Evolutionary conservation across 2,113 vertebrate genomes (phyloP), one percentile per base, ranked within the genome.

Genomic region (Misgurnus anguillicaudatus): DNA sequence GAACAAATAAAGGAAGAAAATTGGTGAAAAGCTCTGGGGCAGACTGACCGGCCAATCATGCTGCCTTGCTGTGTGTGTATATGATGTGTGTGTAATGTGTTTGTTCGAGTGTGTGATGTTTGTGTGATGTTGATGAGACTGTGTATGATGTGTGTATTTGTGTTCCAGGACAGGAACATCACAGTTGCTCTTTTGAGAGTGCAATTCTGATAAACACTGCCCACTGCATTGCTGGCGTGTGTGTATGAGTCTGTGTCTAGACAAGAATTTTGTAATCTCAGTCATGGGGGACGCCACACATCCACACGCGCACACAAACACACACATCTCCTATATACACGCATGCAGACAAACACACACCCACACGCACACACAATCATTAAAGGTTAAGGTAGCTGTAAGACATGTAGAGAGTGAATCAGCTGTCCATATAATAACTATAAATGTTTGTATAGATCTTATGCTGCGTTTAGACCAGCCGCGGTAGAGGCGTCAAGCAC

Each of bases 171-270:
- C 76, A 57, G 83, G 83, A 84, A 63, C 48, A 41, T 82, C 83
- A 83, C 86, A 86, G 82, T 10, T 81, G 75, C 77, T 85, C 72
- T 77, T 79, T 66, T 80, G 80, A 82, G 79, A 83, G 73, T 69
- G 80, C 86, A 84, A 87, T 75, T 89, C 85, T 85, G 87, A 85
- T 83, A 62, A 82, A 66, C 72, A 13, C 24, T 74, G 65, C 31
- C 76, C 78, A 51, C 68, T 77, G 75, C 31, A 72, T 31, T 63
- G 58, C 47, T 47, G 57, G 0, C 36, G 13, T 55, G 66, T 17
- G 42, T 63, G 62, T 76, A 41, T 77, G 74, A 31, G 24, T 31
- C 24, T 65, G 39, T 70, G 82, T 83, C 82, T 83, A 80, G 78
- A 83, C 82, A 55, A 53, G 45, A 14, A 53, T 62, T 80, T 77